A percentile compares a stretch with the other conserved stretches of the same genome.
These are phyloP conservation scores for Osmerus mordax DNA, from an alignment of 2,113 vertebrate genomes.

Conservation along the genomic window DNA sequence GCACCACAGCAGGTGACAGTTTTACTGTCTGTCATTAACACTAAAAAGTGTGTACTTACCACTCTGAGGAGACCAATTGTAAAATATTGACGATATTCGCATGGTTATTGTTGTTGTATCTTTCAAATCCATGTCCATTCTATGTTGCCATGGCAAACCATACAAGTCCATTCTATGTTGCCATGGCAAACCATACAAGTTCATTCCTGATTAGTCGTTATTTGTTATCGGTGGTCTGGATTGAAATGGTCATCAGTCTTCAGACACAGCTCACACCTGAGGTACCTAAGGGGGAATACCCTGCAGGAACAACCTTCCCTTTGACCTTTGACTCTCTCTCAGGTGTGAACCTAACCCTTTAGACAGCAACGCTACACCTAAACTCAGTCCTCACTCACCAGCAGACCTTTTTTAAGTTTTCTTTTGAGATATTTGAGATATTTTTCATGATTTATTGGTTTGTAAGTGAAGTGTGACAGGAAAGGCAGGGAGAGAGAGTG, in stretches of 20 bases:
- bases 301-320: background rate
- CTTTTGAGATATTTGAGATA: too few species aligned
- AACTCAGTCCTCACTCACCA: background rate
- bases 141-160: too few species aligned
- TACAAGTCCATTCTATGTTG: background rate
- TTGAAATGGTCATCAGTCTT: background rate
- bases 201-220: background rate
- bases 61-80: too few species aligned
- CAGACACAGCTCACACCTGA: background rate
- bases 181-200: background rate
- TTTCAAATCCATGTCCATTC: too few species aligned
- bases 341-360: constrained; percentile 4
- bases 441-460: too few species aligned
- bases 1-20: background rate
- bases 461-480: too few species aligned
- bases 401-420: too few species aligned
- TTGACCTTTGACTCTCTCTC: constrained; percentile 1
- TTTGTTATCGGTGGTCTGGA: too few species aligned
- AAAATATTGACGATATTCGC: background rate
- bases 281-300: constrained; percentile 11
- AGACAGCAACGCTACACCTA: constrained; percentile 4
- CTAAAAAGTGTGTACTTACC: background rate
- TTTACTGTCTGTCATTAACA: constrained; percentile 4
- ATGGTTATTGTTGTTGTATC: background rate
- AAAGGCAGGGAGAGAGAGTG: too few species aligned